Conservation (phyloP, 2,888 invertebrate species). For the Slavum lentiscoides region DNA sequence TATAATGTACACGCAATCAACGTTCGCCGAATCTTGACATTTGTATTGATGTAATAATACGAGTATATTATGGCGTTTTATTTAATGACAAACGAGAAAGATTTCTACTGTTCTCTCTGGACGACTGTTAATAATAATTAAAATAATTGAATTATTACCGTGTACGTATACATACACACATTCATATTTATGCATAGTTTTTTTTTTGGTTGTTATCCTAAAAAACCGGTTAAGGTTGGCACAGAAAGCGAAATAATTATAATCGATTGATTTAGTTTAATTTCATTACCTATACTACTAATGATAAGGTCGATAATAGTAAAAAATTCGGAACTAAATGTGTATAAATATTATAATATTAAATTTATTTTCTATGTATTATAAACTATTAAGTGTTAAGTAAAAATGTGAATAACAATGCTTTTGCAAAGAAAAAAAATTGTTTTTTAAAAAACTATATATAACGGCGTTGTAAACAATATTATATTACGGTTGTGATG, state of each 20-base stretch:
- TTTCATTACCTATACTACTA: too few species aligned
- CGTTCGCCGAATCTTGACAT: background rate
- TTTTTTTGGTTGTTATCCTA: background rate
- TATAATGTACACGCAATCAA: background rate
- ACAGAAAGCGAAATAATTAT: background rate
- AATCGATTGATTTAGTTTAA: too few species aligned
- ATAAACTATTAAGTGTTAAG: too few species aligned
- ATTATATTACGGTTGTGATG: too few species aligned
- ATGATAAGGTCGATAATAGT: too few species aligned
- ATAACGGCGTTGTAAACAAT: too few species aligned
- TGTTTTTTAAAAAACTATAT: too few species aligned
- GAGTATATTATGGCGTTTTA: slow-evolving; percentile 14
- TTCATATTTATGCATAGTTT: background rate
- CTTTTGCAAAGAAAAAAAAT: too few species aligned
- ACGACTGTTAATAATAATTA: slow-evolving; percentile 12
- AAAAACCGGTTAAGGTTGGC: slow-evolving; percentile 19
- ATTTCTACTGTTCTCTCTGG: slow-evolving; percentile 41
- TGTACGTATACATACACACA: background rate
- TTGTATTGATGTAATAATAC: slow-evolving; percentile 11
- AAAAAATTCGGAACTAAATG: too few species aligned
- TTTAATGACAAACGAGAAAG: slow-evolving; percentile 16
- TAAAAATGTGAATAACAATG: too few species aligned
- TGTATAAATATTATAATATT: too few species aligned
- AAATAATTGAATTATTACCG: slow-evolving; percentile 6
- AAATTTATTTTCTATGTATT: too few species aligned